Evolutionary conservation across 2,113 vertebrate genomes (phyloP).

Genomic region (Stegastes partitus): DNA sequence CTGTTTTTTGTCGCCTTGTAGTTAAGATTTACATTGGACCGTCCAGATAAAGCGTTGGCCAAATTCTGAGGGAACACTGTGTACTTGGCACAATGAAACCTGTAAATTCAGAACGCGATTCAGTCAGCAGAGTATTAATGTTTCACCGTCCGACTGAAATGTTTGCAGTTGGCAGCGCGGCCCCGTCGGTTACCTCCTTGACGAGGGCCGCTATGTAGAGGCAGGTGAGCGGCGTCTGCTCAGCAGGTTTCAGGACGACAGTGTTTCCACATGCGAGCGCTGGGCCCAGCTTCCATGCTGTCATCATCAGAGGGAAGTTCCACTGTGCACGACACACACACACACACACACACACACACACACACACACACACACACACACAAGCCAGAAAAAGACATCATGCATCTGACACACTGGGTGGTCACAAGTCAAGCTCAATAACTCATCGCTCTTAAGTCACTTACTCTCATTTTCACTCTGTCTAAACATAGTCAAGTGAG

Average conservation of each 20-base stretch:
- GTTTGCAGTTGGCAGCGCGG: neutral
- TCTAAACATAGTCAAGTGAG: slow-evolving; percentile 80
- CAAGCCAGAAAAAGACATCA: slow-evolving; percentile 64
- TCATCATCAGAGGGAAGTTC: slow-evolving; percentile 99
- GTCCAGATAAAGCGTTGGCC: slow-evolving; percentile 46
- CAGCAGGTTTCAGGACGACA: slow-evolving; percentile 95
- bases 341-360: slow-evolving; percentile 39
- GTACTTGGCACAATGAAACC: slow-evolving; percentile 48
- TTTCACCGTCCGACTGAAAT: neutral
- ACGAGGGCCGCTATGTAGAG: slow-evolving; percentile 95
- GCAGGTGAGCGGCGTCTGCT: slow-evolving; percentile 97
- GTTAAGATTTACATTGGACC: slow-evolving; percentile 30
- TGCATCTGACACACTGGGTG: slow-evolving; percentile 77
- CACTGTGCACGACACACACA: slow-evolving; percentile 85
- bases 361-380: slow-evolving; percentile 31
- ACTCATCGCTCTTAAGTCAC: slow-evolving; percentile 76
- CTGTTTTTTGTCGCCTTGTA: slow-evolving; percentile 41
- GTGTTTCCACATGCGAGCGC: slow-evolving; percentile 97
- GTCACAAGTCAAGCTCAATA: slow-evolving; percentile 78
- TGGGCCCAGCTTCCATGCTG: slow-evolving; percentile 97
- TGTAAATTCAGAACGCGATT: slow-evolving; percentile 41
- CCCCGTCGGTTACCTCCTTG: slow-evolving; percentile 90
- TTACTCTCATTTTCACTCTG: slow-evolving; percentile 78
- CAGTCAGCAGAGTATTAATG: slow-evolving; percentile 18
- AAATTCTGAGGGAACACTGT: slow-evolving; percentile 51